Base-by-base conservation (phyloP, 2,113 vertebrate species). In the Pogonocichla stellata region DNA sequence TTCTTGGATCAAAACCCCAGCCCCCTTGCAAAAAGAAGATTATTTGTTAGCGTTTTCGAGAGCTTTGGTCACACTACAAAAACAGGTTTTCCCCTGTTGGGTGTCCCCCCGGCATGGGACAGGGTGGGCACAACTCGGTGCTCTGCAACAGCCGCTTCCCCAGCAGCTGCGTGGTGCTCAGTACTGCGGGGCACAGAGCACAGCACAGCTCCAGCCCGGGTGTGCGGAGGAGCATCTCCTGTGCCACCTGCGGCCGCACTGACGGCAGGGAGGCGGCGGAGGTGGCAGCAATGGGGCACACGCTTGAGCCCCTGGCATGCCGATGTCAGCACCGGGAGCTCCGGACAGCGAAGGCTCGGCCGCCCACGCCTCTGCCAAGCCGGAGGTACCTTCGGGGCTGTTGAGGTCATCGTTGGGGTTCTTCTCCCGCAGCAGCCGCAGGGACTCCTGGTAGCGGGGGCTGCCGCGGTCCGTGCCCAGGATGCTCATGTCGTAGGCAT, bases 381-480 rank as follows among this genome's bases (percentile, higher is more conserved):
- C 5, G 19, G 20, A 36, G 18, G 17, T 97, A 99, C 99, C 98
- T 98, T 98, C 82, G 2, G 99, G 98, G 42, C 93, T 97, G 97
- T 99, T 99, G 92, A 99, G 98, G 42, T 99, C 97, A 19, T 97
- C 64, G 69, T 99, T 99, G 77, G 64, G 77, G 95, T 99, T 99
- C 96, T 99, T 97, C 47, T 97, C 91, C 92, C 43, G 97, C 43
- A 99, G 97, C 28, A 98, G 42, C 54, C 73, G 93, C 79, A 99
- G 84, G 24, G 99, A 97, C 4, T 96, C 92, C 36, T 33, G 70
- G 95, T 99, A 98, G 69, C 97, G 97, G 10, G 93, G 85, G 58
- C 97, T 98, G 57, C 86, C 85, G 18, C 98, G 85, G 9, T 98
- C 98, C 87, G 98, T 74, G 23, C 99, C 99, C 82, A 99, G 98